Percentiles rank a stretch among this genome's conserved stretches.
Conservation (phyloP, 2,113 vertebrate genomes). For the Arothron firmamentum region DNA sequence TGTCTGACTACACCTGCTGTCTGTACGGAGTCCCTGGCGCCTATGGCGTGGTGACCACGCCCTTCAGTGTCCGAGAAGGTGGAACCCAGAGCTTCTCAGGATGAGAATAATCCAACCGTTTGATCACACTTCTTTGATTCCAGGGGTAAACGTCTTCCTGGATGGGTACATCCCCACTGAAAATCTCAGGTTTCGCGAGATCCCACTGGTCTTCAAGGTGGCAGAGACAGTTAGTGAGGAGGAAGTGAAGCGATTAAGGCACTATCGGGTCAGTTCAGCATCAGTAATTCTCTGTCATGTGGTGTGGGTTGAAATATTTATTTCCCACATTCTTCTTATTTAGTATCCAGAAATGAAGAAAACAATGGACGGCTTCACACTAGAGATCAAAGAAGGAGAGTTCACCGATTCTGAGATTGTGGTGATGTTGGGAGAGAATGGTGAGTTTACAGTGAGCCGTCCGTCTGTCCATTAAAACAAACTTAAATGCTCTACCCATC, state of each 20-base stretch:
- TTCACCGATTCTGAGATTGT: constrained; percentile 99
- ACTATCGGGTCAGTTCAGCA: constrained; percentile 78
- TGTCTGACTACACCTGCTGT: constrained; percentile 99
- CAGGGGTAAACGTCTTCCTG: constrained; percentile 98
- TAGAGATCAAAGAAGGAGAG: constrained; percentile 89
- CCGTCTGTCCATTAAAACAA: background rate
- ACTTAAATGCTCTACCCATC: no score
- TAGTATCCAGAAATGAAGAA: constrained; percentile 92
- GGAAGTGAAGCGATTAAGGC: constrained; percentile 94
- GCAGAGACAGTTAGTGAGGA: constrained; percentile 97
- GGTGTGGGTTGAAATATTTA: no score
- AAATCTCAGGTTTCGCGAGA: constrained; percentile 93
- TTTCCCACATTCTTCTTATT: background rate
- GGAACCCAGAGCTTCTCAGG: background rate
- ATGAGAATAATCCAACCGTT: background rate
- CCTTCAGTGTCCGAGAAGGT: constrained; percentile 70
- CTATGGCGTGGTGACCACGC: constrained; percentile 90
- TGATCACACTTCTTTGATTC: background rate
- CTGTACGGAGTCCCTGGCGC: constrained; percentile 94
- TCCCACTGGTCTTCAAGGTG: constrained; percentile 95
- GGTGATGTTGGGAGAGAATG: constrained; percentile 99
- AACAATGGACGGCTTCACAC: constrained; percentile 91
- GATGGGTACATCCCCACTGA: constrained; percentile 98
- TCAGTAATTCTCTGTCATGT: background rate
- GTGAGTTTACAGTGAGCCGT: constrained; percentile 26